Conservation (phyloP, 2,888 invertebrate species). For the Gari tellinella region DNA sequence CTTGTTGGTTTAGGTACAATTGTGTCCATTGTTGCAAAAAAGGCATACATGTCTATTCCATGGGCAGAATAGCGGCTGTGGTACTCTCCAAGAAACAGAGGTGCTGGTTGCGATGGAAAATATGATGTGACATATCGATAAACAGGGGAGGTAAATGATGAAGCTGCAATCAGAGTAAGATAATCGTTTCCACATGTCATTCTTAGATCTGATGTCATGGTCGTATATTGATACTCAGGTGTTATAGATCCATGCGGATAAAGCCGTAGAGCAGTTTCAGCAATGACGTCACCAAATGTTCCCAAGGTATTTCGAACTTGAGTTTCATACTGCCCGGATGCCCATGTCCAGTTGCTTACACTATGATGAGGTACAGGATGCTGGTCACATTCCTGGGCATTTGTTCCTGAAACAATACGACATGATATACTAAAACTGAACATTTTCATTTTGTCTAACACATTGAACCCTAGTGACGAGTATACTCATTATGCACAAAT, state of each 20-base stretch:
- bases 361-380: background rate
- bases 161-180: conserved; percentile 58
- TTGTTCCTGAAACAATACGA: conserved; percentile 10
- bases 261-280: conserved; percentile 56
- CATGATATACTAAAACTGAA: background rate
- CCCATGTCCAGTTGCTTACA: conserved; percentile 11
- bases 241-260: conserved; percentile 60
- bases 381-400: conserved; percentile 30
- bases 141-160: conserved; percentile 61
- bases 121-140: conserved; percentile 72
- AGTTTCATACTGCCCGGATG: conserved; percentile 1
- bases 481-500: no score
- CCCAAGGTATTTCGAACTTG: conserved; percentile 3
- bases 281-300: conserved; percentile 27
- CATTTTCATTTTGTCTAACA: no score
- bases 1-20: background rate
- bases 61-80: conserved; percentile 29
- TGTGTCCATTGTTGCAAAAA: conserved; percentile 23
- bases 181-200: conserved; percentile 73
- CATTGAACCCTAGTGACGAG: no score
- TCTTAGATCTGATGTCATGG: conserved; percentile 77
- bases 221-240: conserved; percentile 72
- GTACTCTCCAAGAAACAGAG: conserved; percentile 10
- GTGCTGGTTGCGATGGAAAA: conserved; percentile 2
- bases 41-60: conserved; percentile 38